Evolutionary conservation across 2,113 vertebrate species (phyloP).

Genomic region (Lontra canadensis): DNA sequence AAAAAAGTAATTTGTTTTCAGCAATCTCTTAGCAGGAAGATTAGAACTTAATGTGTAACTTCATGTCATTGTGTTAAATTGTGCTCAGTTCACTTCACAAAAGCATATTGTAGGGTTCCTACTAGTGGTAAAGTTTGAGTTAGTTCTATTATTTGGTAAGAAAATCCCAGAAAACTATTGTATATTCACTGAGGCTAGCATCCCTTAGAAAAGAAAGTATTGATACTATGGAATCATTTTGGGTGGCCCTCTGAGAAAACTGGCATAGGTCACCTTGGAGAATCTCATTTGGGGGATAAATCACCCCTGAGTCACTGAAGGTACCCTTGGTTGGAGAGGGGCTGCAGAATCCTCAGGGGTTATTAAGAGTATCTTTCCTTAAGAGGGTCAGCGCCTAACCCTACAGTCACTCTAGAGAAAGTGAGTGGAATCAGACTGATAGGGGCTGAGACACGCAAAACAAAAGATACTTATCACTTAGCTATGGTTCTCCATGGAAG

Average conservation of each 20-base stretch:
- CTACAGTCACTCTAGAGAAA: not conserved
- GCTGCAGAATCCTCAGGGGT: not conserved
- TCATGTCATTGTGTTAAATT: not conserved
- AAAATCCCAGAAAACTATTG: not conserved
- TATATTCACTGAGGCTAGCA: not conserved
- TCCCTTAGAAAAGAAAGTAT: not conserved
- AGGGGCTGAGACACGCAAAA: not conserved
- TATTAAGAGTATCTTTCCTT: not conserved
- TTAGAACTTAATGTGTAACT: not conserved
- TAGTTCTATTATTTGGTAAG: conserved; percentile 4
- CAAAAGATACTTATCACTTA: not conserved
- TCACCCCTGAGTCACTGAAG: not conserved
- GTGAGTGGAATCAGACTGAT: not conserved
- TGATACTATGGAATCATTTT: not conserved
- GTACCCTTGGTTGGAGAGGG: not conserved
- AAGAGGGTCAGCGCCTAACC: not conserved
- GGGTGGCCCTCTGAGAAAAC: not conserved
- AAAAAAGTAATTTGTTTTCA: not conserved
- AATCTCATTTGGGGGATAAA: not conserved
- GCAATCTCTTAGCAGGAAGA: not conserved
- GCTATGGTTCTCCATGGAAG: not conserved
- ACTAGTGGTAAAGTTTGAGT: not conserved
- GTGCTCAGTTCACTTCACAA: not conserved
- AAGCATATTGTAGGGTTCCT: not conserved
- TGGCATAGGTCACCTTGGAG: not conserved